Evolutionary conservation across 2,113 vertebrate species (phyloP), one percentile per base, ranked within the genome.

Genomic region (Rhineura floridana): DNA sequence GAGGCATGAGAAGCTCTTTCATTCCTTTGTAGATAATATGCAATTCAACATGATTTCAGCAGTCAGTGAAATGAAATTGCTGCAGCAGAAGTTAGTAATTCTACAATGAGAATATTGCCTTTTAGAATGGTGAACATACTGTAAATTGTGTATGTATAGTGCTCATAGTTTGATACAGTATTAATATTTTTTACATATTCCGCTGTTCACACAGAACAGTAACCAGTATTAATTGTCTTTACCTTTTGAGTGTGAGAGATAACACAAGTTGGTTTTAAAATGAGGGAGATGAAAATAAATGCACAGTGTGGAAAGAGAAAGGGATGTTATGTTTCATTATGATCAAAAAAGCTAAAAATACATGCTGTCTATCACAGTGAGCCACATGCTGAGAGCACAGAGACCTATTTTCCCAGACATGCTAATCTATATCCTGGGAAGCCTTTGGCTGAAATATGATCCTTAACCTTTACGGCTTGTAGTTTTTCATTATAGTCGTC

Each of bases 341-440:
- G n/a, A 75, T 12, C 11, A 77, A 77, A 88, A 12, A 17, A 78
- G 28, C 25, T 87, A 67, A 87, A 87, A 23, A 90, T 72, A 44
- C 10, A 79, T 70, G 75, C 28, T 79, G 50, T 36, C 63, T 0
- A 1, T 28, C 42, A 81, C n/a, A 46, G 50, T 87, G 62, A 73
- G 17, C 36, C 3, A 83, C 63, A 63, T 87, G 65, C 12, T 36
- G 21, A 85, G 36, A 83, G 44, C 36, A 17, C n/a, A 39, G 33
- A 75, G 84, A 86, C 46, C 36, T 0, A 21, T 75, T 83, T 87
- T 36, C 1, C 81, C 25, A 62, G 69, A 76, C 73, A 59, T 55
- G 2, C 0, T 73, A 79, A n/a, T 88, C 72, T 78, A 50, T 84
- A 48, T 75, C 86, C 42, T 87, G 17, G 87, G 33, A 69, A 62